Evolutionary conservation across 2,797 vertebrate genomes (phyloP).

Genomic region (Gallirallus australis): DNA sequence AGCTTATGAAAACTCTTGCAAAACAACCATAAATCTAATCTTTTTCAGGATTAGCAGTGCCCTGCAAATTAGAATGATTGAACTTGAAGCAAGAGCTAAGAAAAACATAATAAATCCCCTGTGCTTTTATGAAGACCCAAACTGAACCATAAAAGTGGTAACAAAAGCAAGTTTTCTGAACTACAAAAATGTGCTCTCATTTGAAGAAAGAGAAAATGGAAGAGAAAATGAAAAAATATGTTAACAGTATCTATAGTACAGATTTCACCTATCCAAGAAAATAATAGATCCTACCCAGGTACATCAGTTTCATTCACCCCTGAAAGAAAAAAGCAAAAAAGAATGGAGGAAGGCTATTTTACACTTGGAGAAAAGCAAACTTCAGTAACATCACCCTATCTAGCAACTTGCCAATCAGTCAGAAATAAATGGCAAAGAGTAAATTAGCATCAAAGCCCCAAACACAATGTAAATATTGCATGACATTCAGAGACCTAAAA

Average conservation of each 20-base stretch:
- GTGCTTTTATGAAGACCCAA: neutral
- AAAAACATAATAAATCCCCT: neutral
- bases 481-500: neutral
- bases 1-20: neutral
- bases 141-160: neutral
- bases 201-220: neutral
- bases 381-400: neutral
- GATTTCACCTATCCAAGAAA: neutral
- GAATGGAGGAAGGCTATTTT: neutral
- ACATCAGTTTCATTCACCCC: neutral
- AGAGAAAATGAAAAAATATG: neutral
- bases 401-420: neutral
- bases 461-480: neutral
- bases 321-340: neutral
- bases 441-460: neutral
- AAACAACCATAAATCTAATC: neutral
- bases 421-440: neutral
- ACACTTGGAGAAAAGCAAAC: neutral
- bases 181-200: neutral
- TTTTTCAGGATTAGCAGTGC: neutral
- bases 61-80: neutral
- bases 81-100: neutral
- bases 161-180: neutral
- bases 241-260: neutral
- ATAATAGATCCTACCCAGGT: neutral